Evolutionary conservation across 2,113 vertebrate species (phyloP).

Genomic region (Anolis sagrei): DNA sequence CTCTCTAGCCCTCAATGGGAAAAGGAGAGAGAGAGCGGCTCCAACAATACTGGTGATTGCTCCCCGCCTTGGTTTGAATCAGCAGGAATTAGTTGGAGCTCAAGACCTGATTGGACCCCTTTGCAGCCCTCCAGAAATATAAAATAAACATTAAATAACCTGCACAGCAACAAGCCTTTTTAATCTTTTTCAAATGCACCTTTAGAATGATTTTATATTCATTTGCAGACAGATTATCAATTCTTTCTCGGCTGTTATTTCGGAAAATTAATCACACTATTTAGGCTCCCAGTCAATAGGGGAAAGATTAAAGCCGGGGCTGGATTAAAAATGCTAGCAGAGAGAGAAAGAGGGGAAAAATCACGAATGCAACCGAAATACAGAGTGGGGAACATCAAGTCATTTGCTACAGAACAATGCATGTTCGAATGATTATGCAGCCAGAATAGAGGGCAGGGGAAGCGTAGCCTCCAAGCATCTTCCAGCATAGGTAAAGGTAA

Average conservation of each 20-base stretch:
- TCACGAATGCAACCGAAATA: not conserved
- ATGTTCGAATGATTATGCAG: not conserved
- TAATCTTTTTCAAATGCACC: conserved; percentile 34
- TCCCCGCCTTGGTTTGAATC: conserved; percentile 50
- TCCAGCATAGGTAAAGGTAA: no score
- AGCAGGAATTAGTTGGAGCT: conserved; percentile 44
- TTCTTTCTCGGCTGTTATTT: conserved; percentile 20
- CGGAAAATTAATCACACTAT: conserved; percentile 37
- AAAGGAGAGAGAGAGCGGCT: conserved; percentile 9
- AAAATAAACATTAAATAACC: conserved; percentile 43
- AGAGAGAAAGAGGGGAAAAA: no score
- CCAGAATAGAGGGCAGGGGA: no score
- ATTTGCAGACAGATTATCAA: conserved; percentile 38
- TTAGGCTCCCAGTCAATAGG: not conserved
- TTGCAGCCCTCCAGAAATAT: conserved; percentile 46
- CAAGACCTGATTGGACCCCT: conserved; percentile 26
- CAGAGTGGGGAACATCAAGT: not conserved
- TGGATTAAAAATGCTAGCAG: conserved; percentile 34
- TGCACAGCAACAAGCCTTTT: conserved; percentile 16
- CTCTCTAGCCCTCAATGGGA: not conserved
- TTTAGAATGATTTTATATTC: conserved; percentile 39
- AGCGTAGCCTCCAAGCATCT: no score
- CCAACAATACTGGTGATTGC: conserved; percentile 36
- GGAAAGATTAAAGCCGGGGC: not conserved
- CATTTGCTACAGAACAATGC: not conserved